Base-by-base conservation (phyloP, 2,888 invertebrate species). In the Phoenoteleia sp. region DNA sequence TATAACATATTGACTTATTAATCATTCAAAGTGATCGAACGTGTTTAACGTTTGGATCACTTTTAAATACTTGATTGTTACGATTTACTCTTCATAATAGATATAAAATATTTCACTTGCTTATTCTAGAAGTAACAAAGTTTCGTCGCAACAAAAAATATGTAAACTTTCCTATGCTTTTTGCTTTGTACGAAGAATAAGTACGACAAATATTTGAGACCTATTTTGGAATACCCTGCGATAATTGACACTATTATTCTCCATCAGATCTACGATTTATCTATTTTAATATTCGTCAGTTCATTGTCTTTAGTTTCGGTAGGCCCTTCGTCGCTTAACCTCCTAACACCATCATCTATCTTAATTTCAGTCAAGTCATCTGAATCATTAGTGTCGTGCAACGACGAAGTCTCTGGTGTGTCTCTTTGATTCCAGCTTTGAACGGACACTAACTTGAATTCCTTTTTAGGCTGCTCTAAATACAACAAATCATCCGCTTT, bases 231-330 rank as follows among this genome's bases (percentile, higher is more conserved):
- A 49, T 23, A 49, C 49, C 17, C 6, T 49, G 5, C 25, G 13
- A 23, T 39, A 60, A 21, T 39, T 6, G 19, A 60, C 27, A 29
- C 4, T 25, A 25, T 1, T 23, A 23, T 15, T 9, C 49, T 33
- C 49, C 1, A 64, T 82, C 82, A 82, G 82, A 82, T 82, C 82
- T 76, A 82, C 19, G 21, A 23, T 19, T 49, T 49, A 1, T 49
- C 23, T 5, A 49, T 13, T 23, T 49, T 49, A 21, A 49, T 19
- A 13, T 49, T 19, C 49, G 49, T 49, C 23, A 49, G 21, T 29
- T 76, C 71, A 11, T n/a, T 11, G 33, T 58, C 54, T 6, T 36
- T 33, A 27, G 29, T 25, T 13, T 82, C 60, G 11, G 52, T 47
- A 17, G 45, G 67, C 29, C 0, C 17, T 52, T 62, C 39, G 19